Evolutionary conservation across 2,113 vertebrate genomes (phyloP).

Genomic region (Oxyruncus cristatus): DNA sequence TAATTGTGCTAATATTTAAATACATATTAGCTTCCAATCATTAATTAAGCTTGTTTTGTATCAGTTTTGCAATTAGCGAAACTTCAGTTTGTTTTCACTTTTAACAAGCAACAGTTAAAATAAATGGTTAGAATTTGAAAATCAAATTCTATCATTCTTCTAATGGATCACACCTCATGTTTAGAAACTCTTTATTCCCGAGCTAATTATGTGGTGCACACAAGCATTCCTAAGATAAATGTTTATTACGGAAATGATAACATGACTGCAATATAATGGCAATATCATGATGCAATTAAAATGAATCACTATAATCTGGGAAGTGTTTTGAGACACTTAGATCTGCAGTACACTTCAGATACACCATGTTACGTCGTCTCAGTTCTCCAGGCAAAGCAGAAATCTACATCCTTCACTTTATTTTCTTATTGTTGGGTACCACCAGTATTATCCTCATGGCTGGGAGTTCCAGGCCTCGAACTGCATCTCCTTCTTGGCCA

Average conservation of each 20-base stretch:
- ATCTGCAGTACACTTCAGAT: conserved; percentile 22
- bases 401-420: not conserved
- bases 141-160: conserved; percentile 41
- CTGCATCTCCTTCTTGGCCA: no score
- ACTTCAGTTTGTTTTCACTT: conserved; percentile 31
- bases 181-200: conserved; percentile 27
- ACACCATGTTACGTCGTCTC: not conserved
- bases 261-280: conserved; percentile 53
- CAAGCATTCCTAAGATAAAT: conserved; percentile 56
- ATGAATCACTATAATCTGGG: conserved; percentile 40
- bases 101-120: conserved; percentile 28
- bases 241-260: conserved; percentile 60
- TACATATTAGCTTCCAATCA: not conserved
- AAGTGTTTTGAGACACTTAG: conserved; percentile 26
- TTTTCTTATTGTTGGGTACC: not conserved
- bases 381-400: not conserved
- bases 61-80: conserved; percentile 29
- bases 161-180: conserved; percentile 56
- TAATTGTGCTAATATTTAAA: conserved; percentile 32
- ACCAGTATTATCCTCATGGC: not conserved
- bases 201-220: conserved; percentile 50
- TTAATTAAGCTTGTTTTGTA: conserved; percentile 20
- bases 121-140: conserved; percentile 37
- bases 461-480: not conserved
- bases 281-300: conserved; percentile 59